A percentile compares a stretch with the other conserved stretches of the same genome.
Conservation (phyloP, 2,888 invertebrate genomes). For the Oligia fasciuncula region DNA sequence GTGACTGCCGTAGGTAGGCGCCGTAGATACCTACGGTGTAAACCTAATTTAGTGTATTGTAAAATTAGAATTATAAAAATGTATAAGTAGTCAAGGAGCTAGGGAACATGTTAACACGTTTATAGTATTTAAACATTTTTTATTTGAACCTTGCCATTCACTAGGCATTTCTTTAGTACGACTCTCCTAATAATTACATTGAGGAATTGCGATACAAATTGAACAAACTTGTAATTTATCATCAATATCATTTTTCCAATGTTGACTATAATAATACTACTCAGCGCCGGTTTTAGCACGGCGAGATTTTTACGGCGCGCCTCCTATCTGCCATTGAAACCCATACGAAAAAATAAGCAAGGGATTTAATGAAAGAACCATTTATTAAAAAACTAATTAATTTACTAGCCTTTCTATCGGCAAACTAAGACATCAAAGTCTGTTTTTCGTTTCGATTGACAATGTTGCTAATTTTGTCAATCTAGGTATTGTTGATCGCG, state of each 20-base stretch:
- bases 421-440: too few species aligned
- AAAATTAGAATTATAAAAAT: constrained; percentile 37
- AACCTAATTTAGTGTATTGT: constrained; percentile 11
- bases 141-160: neutral
- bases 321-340: too few species aligned
- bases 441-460: too few species aligned
- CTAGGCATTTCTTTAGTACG: neutral
- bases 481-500: too few species aligned
- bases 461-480: too few species aligned
- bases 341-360: too few species aligned
- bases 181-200: neutral
- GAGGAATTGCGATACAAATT: neutral
- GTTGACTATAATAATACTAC: neutral
- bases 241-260: neutral
- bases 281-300: too few species aligned
- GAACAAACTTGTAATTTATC: neutral
- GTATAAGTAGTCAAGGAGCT: constrained; percentile 6
- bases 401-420: too few species aligned
- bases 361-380: too few species aligned
- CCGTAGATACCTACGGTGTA: constrained; percentile 1
- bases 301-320: too few species aligned
- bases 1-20: neutral
- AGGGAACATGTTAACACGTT: neutral
- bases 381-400: too few species aligned
- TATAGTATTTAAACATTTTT: neutral